Evolutionary conservation across 2,113 vertebrate genomes (phyloP).

Genomic region (Smithornis capensis): DNA sequence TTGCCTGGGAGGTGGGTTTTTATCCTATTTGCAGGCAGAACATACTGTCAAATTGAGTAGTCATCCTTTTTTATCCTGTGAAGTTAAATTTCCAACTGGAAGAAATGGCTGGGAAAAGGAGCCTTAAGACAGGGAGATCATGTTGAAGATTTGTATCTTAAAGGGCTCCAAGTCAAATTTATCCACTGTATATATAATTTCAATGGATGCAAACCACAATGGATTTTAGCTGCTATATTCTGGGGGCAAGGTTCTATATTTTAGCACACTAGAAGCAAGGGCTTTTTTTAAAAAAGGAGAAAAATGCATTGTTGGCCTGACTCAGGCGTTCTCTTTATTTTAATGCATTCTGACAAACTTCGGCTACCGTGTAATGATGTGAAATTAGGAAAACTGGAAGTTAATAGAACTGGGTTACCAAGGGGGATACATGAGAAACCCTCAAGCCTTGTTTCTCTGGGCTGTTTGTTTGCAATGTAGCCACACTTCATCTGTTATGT

Average conservation of each 20-base stretch:
- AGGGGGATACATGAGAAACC: background rate
- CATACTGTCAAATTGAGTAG: background rate
- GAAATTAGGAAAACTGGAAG: background rate
- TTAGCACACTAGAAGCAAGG: background rate
- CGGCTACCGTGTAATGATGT: background rate
- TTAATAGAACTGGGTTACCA: background rate
- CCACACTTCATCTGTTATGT: background rate
- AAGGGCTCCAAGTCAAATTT: background rate
- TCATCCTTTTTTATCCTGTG: background rate
- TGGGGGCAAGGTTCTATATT: background rate
- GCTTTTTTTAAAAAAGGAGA: background rate
- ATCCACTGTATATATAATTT: background rate
- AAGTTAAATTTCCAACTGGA: background rate
- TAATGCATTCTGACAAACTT: constrained; percentile 17
- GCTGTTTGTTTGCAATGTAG: background rate
- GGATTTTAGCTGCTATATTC: background rate
- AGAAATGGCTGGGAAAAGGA: background rate
- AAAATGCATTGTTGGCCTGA: background rate
- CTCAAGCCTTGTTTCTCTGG: background rate
- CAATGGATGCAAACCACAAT: background rate
- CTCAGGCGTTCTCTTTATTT: background rate
- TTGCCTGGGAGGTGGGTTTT: background rate
- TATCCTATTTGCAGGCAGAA: background rate
- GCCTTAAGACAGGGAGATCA: background rate
- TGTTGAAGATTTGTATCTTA: background rate